Conservation (phyloP, 1,140 invertebrate species). For the Varroa destructor region DNA sequence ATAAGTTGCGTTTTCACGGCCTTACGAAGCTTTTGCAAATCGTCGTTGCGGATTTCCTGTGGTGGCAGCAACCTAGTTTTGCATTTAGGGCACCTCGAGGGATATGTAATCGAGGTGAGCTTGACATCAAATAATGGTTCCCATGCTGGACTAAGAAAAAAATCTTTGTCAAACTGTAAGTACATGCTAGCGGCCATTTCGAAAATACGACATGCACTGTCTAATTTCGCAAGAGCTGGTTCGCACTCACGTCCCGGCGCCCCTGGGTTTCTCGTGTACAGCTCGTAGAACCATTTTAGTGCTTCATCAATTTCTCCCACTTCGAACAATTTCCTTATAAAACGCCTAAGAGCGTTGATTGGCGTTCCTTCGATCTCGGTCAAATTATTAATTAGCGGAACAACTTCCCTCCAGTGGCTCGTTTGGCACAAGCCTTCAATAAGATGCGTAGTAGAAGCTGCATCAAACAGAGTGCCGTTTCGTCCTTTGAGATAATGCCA, state of each 20-base stretch:
- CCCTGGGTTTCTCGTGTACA: too few species aligned
- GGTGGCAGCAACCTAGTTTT: not conserved
- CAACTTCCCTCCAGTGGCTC: too few species aligned
- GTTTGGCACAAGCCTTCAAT: too few species aligned
- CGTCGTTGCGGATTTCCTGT: not conserved
- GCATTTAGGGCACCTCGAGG: not conserved
- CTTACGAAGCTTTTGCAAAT: not conserved
- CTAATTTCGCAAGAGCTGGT: not conserved
- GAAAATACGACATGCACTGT: not conserved
- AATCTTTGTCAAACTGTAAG: not conserved
- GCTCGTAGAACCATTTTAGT: too few species aligned
- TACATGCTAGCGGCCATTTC: conserved; percentile 1
- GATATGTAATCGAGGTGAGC: not conserved
- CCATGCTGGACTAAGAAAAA: not conserved
- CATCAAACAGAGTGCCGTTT: not conserved
- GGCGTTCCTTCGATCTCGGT: too few species aligned
- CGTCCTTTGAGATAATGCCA: too few species aligned
- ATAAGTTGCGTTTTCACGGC: not conserved
- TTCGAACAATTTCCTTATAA: too few species aligned
- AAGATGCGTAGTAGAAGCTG: too few species aligned
- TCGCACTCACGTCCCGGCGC: too few species aligned
- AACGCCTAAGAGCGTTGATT: too few species aligned
- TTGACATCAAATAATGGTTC: not conserved
- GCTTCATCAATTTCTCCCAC: too few species aligned
- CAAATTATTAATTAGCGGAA: too few species aligned